Percentiles rank a stretch among this genome's conserved stretches.
These are phyloP conservation scores for Gila orcuttii DNA, from an alignment of 2,113 vertebrate genomes.

Conservation along the genomic window DNA sequence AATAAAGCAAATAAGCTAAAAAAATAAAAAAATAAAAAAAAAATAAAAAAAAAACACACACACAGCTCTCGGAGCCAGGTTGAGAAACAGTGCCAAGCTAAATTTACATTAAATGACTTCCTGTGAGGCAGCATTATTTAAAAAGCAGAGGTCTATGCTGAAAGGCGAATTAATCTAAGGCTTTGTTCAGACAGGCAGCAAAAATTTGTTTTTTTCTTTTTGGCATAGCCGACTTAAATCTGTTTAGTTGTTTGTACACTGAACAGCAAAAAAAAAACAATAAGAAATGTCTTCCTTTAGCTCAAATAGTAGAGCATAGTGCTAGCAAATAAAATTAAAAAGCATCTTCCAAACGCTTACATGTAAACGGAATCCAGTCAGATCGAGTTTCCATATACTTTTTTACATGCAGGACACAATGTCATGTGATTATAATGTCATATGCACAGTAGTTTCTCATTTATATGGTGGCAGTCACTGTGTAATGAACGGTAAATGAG, in stretches of 20 bases:
- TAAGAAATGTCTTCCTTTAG: neutral
- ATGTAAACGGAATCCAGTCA: neutral
- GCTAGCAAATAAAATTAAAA: no score
- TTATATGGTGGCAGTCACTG: no score
- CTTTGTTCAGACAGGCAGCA: neutral
- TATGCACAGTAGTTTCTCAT: neutral
- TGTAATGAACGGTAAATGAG: no score
- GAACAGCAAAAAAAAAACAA: neutral
- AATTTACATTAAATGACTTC: neutral
- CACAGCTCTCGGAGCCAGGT: constrained; percentile 63
- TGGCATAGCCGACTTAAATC: neutral
- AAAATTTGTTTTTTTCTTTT: neutral
- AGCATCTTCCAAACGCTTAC: neutral
- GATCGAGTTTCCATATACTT: neutral
- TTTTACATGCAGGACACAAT: neutral
- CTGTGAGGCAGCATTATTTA: neutral
- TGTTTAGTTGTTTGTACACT: neutral
- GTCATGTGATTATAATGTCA: neutral
- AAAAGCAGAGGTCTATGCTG: neutral
- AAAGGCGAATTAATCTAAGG: neutral
- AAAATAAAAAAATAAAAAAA: neutral
- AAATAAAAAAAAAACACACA: neutral
- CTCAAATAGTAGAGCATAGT: neutral
- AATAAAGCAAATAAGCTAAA: neutral
- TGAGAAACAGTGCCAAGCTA: constrained; percentile 26